Conservation (phyloP, 2,888 invertebrate species). For the Epinotia brunnichana region DNA sequence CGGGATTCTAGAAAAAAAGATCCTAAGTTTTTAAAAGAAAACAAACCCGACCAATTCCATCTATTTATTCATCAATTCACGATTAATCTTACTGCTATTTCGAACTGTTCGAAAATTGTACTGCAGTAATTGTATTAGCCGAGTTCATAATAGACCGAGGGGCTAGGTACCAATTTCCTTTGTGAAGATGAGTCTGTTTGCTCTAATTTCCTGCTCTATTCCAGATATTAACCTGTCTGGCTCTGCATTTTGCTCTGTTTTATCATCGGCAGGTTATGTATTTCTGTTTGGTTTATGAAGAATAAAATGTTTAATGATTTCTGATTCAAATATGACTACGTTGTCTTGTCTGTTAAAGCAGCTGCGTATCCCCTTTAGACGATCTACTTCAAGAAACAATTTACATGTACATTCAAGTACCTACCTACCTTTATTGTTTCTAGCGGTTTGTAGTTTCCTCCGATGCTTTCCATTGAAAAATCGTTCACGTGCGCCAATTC, state of each 20-base stretch:
- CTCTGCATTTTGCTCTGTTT: constrained; percentile 35
- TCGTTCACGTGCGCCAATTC: neutral
- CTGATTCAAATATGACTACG: neutral
- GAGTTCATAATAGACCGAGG: constrained; percentile 39
- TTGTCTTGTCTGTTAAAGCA: neutral
- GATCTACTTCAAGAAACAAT: neutral
- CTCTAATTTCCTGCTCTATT: constrained; percentile 66
- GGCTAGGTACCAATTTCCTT: constrained; percentile 62
- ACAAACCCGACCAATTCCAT: neutral
- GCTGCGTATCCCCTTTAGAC: neutral
- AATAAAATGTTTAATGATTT: neutral
- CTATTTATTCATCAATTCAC: neutral
- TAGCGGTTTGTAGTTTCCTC: neutral
- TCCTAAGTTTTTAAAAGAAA: neutral
- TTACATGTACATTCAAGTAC: neutral
- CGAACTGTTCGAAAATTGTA: constrained; percentile 22
- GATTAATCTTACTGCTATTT: constrained; percentile 10
- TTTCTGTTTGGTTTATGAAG: constrained; percentile 11
- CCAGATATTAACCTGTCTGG: constrained; percentile 48
- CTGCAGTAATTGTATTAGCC: constrained; percentile 38
- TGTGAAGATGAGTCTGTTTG: constrained; percentile 68
- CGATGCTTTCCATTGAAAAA: neutral
- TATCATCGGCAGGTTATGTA: constrained; percentile 25
- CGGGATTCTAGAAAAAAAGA: neutral
- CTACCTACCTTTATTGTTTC: neutral